A percentile compares a stretch with the other conserved stretches of the same genome.
Conservation (phyloP, 2,888 invertebrate genomes). For the Zhuqinia jingwanae region DNA sequence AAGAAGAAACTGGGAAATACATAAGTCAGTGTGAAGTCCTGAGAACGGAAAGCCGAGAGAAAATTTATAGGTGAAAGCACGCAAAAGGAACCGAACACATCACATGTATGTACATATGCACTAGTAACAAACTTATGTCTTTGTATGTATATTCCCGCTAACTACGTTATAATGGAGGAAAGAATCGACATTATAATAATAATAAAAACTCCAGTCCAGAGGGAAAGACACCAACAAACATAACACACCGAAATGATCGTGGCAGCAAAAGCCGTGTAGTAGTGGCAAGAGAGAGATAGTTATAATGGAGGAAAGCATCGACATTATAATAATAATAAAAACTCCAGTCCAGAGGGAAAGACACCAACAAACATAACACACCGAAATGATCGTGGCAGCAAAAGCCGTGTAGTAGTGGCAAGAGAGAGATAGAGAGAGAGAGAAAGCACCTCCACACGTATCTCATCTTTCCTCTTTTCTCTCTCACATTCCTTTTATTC, state of each 20-base stretch:
- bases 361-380: not conserved
- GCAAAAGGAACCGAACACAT: not conserved
- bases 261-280: not conserved
- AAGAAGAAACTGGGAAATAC: conserved; percentile 32
- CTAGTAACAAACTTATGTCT: not conserved
- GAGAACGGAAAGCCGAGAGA: conserved; percentile 5
- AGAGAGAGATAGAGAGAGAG: not conserved
- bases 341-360: too few species aligned
- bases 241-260: not conserved
- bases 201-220: too few species aligned
- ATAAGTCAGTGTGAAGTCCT: not conserved
- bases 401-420: not conserved
- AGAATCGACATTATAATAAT: not conserved
- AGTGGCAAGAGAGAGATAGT: not conserved
- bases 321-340: too few species aligned
- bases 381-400: not conserved
- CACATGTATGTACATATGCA: not conserved
- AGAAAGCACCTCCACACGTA: not conserved
- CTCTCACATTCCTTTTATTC: too few species aligned
- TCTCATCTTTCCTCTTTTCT: conserved; percentile 53
- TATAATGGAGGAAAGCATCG: not conserved
- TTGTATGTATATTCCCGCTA: not conserved
- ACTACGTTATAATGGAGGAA: not conserved
- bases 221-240: not conserved
- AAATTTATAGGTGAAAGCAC: conserved; percentile 6